Conservation (phyloP, 2,888 invertebrate genomes). For the Diadegma fenestrale region DNA sequence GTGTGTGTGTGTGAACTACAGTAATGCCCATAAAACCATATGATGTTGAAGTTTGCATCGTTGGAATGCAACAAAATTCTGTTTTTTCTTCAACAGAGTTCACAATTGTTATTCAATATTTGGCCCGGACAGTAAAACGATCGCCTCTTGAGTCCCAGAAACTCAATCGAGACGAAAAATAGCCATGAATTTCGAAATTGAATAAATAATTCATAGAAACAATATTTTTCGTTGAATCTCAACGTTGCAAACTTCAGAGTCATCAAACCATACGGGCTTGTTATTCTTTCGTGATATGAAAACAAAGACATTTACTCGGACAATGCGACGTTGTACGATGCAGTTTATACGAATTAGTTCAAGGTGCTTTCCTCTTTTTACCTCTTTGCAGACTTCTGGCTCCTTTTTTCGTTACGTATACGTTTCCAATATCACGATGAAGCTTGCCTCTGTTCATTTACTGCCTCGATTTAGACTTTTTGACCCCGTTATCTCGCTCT, state of each 20-base stretch:
- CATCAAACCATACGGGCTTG: conserved; percentile 51
- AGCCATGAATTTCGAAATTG: too few species aligned
- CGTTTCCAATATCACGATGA: background rate
- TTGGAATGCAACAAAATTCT: too few species aligned
- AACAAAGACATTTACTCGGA: conserved; percentile 30
- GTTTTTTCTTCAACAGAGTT: too few species aligned
- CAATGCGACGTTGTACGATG: background rate
- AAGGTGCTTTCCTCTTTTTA: background rate
- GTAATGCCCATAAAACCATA: conserved; percentile 50
- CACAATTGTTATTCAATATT: too few species aligned
- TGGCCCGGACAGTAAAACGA: too few species aligned
- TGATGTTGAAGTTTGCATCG: too few species aligned
- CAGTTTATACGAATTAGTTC: conserved; percentile 11
- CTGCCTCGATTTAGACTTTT: conserved; percentile 18
- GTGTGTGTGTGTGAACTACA: conserved; percentile 7
- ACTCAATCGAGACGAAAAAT: too few species aligned
- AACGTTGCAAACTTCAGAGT: too few species aligned
- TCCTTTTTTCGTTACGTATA: background rate
- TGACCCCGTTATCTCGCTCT: conserved; percentile 25
- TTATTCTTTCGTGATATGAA: conserved; percentile 30
- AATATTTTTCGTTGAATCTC: too few species aligned
- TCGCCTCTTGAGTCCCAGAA: too few species aligned
- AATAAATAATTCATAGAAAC: too few species aligned
- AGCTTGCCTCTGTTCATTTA: background rate
- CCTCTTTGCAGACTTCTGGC: background rate